A percentile compares a stretch with the other conserved stretches of the same genome.
Evolutionary conservation across 2,113 vertebrate species (phyloP).

Genomic region (Leptodactylus fuscus): DNA sequence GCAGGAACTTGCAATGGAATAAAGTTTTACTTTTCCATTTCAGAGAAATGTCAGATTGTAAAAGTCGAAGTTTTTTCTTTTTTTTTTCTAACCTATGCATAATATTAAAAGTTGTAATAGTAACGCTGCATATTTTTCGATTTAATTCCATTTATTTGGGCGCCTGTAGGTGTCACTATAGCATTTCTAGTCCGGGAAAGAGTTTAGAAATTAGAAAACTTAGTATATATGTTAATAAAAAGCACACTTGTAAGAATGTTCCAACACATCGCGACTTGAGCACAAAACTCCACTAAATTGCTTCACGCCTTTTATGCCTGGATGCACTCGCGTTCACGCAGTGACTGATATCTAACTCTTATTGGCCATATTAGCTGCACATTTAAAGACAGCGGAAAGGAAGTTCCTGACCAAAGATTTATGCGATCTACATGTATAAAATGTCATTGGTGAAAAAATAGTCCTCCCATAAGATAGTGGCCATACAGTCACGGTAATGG

Average conservation of each 20-base stretch:
- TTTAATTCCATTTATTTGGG: background rate
- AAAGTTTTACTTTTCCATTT: too few species aligned
- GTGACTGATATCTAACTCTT: background rate
- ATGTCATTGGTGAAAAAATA: too few species aligned
- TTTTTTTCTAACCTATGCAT: too few species aligned
- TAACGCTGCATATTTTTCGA: background rate
- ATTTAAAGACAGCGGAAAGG: background rate
- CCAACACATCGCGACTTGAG: background rate
- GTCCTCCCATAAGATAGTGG: too few species aligned
- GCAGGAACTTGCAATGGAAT: too few species aligned
- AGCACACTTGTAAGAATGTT: background rate
- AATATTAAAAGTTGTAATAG: too few species aligned
- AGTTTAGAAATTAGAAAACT: background rate
- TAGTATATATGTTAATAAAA: background rate
- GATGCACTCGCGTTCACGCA: background rate
- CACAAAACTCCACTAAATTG: background rate
- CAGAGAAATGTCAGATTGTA: too few species aligned
- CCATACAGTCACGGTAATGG: too few species aligned
- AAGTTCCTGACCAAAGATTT: too few species aligned
- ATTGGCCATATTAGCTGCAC: background rate
- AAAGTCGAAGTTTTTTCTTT: too few species aligned
- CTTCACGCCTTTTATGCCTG: background rate
- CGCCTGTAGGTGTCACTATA: conserved; percentile 21
- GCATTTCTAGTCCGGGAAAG: background rate
- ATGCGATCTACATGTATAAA: too few species aligned